A percentile compares a stretch with the other conserved stretches of the same genome.
phyloP scores from a whole-genome alignment of 2,797 vertebrate species.

The Sebastes matsubarae region DNA sequence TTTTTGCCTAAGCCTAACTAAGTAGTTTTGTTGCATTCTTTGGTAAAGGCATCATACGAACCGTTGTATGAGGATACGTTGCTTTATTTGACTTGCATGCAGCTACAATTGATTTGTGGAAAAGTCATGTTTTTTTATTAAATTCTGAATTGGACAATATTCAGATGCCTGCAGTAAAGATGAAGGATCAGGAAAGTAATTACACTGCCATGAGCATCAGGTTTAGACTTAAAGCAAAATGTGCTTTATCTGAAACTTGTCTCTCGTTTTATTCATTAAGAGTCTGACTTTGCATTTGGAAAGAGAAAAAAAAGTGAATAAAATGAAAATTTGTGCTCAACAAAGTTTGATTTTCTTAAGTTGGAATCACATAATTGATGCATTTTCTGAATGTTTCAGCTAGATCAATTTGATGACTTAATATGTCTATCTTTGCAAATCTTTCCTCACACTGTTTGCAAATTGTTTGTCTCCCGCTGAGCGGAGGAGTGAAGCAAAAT shows the following conservation, averaged over 20 bases:
- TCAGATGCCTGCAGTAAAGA: not conserved
- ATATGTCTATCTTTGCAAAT: constrained; percentile 20
- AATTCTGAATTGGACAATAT: not conserved
- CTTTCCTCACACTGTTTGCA: constrained; percentile 5
- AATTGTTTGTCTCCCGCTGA: constrained; percentile 5
- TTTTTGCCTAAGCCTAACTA: too few species aligned
- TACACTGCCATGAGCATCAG: not conserved
- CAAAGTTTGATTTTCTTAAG: not conserved
- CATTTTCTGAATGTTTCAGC: not conserved
- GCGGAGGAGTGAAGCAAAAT: constrained; percentile 23
- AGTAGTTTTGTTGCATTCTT: too few species aligned
- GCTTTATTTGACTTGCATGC: not conserved
- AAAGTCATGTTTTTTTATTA: constrained; percentile 33
- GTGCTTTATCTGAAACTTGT: too few species aligned
- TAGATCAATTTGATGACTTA: not conserved
- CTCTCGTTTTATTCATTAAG: not conserved
- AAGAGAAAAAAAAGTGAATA: not conserved
- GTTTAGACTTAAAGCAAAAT: too few species aligned
- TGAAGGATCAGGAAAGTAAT: constrained; percentile 2
- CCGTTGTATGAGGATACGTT: too few species aligned
- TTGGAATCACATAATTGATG: not conserved
- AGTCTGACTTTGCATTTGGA: not conserved
- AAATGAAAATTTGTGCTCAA: not conserved
- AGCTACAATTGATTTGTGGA: constrained; percentile 7
- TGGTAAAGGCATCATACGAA: too few species aligned